phyloP scores from a whole-genome alignment of 2,888 invertebrate genomes.

The Itoplectis maculator region DNA sequence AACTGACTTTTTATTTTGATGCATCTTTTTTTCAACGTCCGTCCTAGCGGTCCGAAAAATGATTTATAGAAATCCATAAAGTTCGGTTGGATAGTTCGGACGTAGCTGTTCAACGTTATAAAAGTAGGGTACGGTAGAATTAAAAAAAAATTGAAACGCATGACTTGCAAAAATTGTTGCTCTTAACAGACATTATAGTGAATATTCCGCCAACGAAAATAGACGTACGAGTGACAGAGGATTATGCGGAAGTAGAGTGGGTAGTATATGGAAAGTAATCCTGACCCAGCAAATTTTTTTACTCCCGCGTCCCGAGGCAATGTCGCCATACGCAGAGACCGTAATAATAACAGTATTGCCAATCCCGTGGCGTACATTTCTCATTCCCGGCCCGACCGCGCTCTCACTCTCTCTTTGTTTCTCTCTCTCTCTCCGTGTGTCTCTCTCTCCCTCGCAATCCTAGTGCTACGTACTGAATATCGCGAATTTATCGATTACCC shows the following conservation, averaged over 20 bases:
- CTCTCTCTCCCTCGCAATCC: neutral
- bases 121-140: neutral
- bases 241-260: neutral
- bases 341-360: conserved; percentile 49
- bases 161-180: neutral
- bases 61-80: too few species aligned
- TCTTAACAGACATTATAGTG: neutral
- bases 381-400: conserved; percentile 14
- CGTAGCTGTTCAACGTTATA: neutral
- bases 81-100: too few species aligned
- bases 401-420: too few species aligned
- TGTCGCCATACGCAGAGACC: conserved; percentile 1
- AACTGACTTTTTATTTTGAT: too few species aligned
- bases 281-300: neutral
- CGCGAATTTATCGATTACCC: conserved; percentile 48
- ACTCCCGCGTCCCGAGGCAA: neutral
- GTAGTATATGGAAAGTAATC: conserved; percentile 4
- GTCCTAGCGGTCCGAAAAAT: too few species aligned
- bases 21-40: too few species aligned
- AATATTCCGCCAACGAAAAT: conserved; percentile 6
- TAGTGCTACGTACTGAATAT: conserved; percentile 37
- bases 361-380: conserved; percentile 30
- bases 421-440: too few species aligned
- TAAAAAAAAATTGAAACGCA: neutral
- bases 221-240: too few species aligned